These are phyloP conservation scores for Apteryx mantelli DNA, from an alignment of 2,113 vertebrate genomes.

Conservation along the genomic window DNA sequence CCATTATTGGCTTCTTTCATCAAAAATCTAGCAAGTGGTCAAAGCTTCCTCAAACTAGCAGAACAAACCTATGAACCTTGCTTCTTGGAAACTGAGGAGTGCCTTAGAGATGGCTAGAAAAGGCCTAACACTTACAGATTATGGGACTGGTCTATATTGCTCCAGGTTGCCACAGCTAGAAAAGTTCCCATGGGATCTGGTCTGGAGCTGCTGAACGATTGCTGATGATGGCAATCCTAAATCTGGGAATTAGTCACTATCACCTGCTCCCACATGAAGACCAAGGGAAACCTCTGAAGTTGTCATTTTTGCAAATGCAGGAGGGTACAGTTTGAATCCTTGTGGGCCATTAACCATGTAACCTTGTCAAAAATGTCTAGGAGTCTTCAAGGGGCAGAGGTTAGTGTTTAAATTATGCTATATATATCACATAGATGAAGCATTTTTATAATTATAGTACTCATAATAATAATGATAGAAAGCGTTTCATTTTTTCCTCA, in stretches of 20 bases:
- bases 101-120: neutral
- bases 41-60: neutral
- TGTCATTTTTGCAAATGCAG: neutral
- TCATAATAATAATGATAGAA: neutral
- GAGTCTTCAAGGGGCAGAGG: neutral
- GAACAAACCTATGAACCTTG: neutral
- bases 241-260: neutral
- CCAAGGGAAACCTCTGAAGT: neutral
- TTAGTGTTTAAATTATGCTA: neutral
- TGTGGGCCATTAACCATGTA: neutral
- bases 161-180: neutral
- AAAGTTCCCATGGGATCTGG: neutral
- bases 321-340: neutral
- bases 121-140: neutral
- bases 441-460: neutral
- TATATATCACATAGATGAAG: too few species aligned
- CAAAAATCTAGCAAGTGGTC: neutral
- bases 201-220: neutral
- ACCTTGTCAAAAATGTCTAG: neutral
- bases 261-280: neutral
- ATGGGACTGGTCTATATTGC: neutral
- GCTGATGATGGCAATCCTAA: neutral
- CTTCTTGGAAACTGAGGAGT: neutral
- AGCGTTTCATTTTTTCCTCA: neutral
- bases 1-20: neutral